Evolutionary conservation across 2,113 vertebrate genomes (phyloP), one percentile per base, ranked within the genome.

Genomic region (Microtus ochrogaster): DNA sequence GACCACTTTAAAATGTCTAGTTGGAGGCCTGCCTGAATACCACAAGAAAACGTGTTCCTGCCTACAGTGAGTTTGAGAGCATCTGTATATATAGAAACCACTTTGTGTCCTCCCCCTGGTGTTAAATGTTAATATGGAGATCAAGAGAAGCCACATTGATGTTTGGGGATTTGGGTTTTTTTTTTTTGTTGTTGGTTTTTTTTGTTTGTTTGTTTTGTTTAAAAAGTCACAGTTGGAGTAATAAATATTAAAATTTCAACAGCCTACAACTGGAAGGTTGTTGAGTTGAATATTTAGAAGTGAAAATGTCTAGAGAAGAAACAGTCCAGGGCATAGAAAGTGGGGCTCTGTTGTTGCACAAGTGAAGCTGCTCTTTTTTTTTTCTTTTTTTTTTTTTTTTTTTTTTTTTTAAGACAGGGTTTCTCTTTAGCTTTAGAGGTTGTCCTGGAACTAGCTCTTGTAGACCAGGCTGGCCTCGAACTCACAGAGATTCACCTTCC

Each of bases 261-360:
- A 89, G 7, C 61, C 28, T 49, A 84, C 22, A 41, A 39, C 65
- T 94, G 63, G 33, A 79, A 58, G 65, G 16, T 47, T 76, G 47
- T 58, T 63, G 89, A 41, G 61, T 39, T 85, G 88, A 74, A 39
- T 90, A 83, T 95, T 28, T 86, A 81, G 6, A 85, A 93, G 28
- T n/a, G 2, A 82, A 86, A 55, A 82, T 87, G 33, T 77, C 61
- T 76, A 30, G 70, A 55, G 52, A 81, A 52, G 44, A 83, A 90
- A 73, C 89, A n/a, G 21, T 55, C 49, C 63, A 41, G n/a, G 36
- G 41, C 26, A 61, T 52, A 26, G 63, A 28, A 33, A 0, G n/a
- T 91, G 0, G 16, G 30, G 91, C 78, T 74, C 70, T 89, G 0
- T 91, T 70, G 19, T 58, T 55, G 3, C 0, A 3, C 24, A 89